Base-by-base conservation (phyloP, 2,888 invertebrate genomes). In the Teleiodes luculella region DNA sequence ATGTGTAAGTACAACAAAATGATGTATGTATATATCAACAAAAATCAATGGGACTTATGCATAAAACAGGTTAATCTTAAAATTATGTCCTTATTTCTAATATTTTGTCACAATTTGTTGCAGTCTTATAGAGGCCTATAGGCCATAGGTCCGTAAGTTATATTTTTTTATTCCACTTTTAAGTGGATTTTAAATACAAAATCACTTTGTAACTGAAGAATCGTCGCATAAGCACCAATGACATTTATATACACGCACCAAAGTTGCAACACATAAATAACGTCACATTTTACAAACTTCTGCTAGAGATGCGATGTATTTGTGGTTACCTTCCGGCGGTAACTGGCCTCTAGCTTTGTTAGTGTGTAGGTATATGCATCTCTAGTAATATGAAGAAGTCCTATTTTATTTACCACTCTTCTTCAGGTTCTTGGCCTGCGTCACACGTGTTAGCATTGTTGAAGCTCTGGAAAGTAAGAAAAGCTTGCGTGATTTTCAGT, bases 401-500 rank as follows among this genome's bases (percentile, higher is more conserved):
- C 59, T 55, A 58, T 60, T 63, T 33, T 41, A n/a, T 68, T 68
- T 90, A 92, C 92, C 92, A 92, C 24, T 84, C 85, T 61, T 92
- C 92, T 6, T 91, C 91, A 0, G 87, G 89, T 62, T 92, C 91
- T 36, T 81, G 75, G 11, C 83, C 84, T 54, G 75, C 74, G 0
- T 58, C 69, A 0, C 70, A 60, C 7, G 80, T 57, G 28, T 66
- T 61, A 1, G 78, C 76, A 50, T 72, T 76, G 57, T 80, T 82
- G 68, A 87, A 86, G 57, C 76, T 80, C 88, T 86, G 77, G 11
- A 79, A 74, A 49, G 14, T 43, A 61, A 20, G 48, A 16, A 56
- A 43, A 13, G 47, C 13, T 28, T 8, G 24, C n/a, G n/a, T 39
- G 7, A 14, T 39, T 7, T 41, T 41, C 16, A 7, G 20, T 1